These are phyloP conservation scores for honey bee (Apis mellifera) DNA, from an alignment of 1,140 invertebrate genomes.

Conservation along the genomic window Amel_HAv3.1 CM009938.2:7506001-7506500, in stretches of 20 bases:
- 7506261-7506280: conserved; percentile 3
- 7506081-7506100: not conserved
- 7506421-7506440: not conserved
- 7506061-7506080: not conserved
- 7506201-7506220: not conserved
- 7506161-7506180: not conserved
- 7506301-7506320: not conserved
- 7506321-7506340: not conserved
- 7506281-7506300: not conserved
- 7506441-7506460: too few species aligned
- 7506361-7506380: not conserved
- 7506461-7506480: not conserved
- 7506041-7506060: too few species aligned
- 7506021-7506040: too few species aligned
- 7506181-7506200: not conserved
- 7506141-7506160: not conserved
- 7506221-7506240: conserved; percentile 1
- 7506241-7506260: not conserved
- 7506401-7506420: not conserved
- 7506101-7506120: not conserved
- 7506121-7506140: not conserved
- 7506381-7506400: not conserved
- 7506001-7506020: too few species aligned
- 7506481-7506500: too few species aligned
- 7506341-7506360: not conserved